A percentile compares a stretch with the other conserved stretches of the same genome.
These are phyloP conservation scores for Halcyon leucocephala DNA, from an alignment of 2,797 vertebrate species.

Conservation along the genomic window DNA sequence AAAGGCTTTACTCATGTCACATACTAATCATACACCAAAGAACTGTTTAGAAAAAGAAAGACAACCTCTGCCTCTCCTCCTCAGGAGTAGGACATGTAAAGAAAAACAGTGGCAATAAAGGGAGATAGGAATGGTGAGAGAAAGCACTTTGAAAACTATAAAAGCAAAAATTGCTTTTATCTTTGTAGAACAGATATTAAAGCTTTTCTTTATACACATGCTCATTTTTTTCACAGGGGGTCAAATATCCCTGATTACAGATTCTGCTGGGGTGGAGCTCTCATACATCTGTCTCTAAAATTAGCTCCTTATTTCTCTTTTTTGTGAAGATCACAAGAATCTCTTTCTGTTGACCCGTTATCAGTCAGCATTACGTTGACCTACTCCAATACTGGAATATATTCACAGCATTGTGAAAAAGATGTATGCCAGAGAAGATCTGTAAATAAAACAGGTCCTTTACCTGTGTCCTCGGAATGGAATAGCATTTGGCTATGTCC, in stretches of 20 bases:
- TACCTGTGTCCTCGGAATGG: not conserved
- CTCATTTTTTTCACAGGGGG: not conserved
- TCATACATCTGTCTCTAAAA: not conserved
- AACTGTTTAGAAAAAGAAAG: not conserved
- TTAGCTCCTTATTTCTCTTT: not conserved
- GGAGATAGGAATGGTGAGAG: not conserved
- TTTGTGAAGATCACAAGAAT: not conserved
- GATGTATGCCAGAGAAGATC: not conserved
- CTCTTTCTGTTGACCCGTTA: not conserved
- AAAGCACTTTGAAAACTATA: slow-evolving; percentile 25
- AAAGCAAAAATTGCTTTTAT: slow-evolving; percentile 26
- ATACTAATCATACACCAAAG: slow-evolving; percentile 77
- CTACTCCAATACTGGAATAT: not conserved
- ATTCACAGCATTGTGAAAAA: not conserved
- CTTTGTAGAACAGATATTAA: not conserved
- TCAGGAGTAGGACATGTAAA: not conserved
- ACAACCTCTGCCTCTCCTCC: slow-evolving; percentile 1
- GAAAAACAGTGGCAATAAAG: slow-evolving; percentile 36
- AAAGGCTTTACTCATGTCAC: slow-evolving; percentile 71
- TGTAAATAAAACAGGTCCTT: not conserved
- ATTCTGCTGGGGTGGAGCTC: not conserved
- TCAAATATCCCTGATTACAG: not conserved
- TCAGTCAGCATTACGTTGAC: not conserved
- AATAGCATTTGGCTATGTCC: not conserved
- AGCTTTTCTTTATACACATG: not conserved